Base-by-base conservation (phyloP, 1,140 invertebrate species). In the Drosophila grimshawi region DNA sequence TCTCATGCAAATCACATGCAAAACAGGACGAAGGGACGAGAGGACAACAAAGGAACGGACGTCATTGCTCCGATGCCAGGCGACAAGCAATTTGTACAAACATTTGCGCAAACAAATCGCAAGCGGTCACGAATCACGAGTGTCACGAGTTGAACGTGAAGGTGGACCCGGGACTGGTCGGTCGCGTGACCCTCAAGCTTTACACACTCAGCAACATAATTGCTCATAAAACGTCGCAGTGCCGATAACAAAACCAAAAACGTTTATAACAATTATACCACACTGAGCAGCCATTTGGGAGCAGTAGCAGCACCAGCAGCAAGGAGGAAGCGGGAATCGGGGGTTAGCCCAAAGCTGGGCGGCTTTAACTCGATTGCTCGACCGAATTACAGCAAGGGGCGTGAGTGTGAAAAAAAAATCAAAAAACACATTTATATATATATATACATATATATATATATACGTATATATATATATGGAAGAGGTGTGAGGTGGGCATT, bases 51-150 rank as follows among this genome's bases (percentile, higher is more conserved):
- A 52, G n/a, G 37, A 35, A 46, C 53, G 62, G 64, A 66, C 32
- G 19, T 1, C 19, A 19, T 19, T 19, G 19, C 19, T 62, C 41
- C 39, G 39, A 43, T 66, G 71, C 53, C 65, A 73, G 52, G 79
- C 83, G 82, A 73, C 83, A 86, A 86, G 76, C 79, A 82, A 88
- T 86, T 86, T 86, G 82, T 86, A 68, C 43, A 76, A 81, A 75
- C 81, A 81, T 72, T 86, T 78, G 63, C 53, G 49, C 48, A 72
- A 76, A 86, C 82, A 86, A 88, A 86, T 82, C 76, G 72, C 48
- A 48, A 45, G 2, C 57, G 55, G 57, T 68, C 65, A 71, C 62
- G 65, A 74, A 33, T 48, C 30, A 37, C 33, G 27, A 19, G 19
- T 48, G 56, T 48, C 30, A 63, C 43, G 57, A 62, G 39, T 33